Conservation (phyloP, 2,113 vertebrate genomes). For the Cheirogaleus medius region DNA sequence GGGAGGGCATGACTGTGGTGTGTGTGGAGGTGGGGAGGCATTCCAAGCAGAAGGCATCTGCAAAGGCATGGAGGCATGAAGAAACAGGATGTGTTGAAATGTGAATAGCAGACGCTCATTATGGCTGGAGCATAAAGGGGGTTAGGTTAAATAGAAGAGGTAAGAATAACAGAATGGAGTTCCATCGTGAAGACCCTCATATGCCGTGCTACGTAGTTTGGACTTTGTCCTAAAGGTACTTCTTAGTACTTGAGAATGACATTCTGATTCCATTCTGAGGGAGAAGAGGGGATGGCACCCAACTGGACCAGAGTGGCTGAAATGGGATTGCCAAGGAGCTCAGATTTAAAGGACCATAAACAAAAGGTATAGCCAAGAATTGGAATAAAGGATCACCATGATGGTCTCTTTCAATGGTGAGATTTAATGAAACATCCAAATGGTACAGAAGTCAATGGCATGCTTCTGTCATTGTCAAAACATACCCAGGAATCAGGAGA, state of each 20-base stretch:
- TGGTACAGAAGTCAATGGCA: background rate
- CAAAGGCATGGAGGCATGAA: background rate
- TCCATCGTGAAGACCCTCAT: background rate
- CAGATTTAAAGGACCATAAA: background rate
- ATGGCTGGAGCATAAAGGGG: too few species aligned
- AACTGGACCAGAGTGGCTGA: background rate
- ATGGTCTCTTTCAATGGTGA: background rate
- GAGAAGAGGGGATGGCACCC: background rate
- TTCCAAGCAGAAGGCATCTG: background rate
- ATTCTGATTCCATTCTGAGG: slow-evolving; percentile 17
- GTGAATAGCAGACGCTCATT: background rate
- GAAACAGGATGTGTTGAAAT: too few species aligned
- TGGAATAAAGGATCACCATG: background rate
- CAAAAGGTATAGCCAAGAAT: background rate
- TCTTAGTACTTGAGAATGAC: background rate
- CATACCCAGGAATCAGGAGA: background rate
- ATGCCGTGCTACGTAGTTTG: background rate
- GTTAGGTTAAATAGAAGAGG: background rate
- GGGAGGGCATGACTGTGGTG: background rate
- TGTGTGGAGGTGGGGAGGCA: background rate
- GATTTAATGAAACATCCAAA: background rate
- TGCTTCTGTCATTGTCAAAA: background rate
- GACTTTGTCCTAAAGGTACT: background rate
- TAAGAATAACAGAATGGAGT: background rate
- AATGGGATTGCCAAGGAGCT: background rate